These are phyloP conservation scores for Gymnodraco acuticeps DNA, from an alignment of 2,797 vertebrate species.

Conservation along the genomic window DNA sequence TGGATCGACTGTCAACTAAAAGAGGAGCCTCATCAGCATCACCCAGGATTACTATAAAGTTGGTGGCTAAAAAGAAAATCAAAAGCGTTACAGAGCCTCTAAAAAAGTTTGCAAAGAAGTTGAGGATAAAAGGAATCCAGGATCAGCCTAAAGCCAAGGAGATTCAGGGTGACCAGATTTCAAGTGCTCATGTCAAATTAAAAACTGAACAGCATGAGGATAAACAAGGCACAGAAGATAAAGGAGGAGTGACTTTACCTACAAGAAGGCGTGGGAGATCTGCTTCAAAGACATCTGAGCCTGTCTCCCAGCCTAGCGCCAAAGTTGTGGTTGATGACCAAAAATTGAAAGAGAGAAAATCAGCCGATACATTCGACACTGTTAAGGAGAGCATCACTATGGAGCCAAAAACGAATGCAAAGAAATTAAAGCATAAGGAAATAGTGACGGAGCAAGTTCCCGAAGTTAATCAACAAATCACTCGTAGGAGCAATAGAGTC, in stretches of 20 bases:
- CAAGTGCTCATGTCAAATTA: slow-evolving; percentile 88
- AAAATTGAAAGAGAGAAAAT: slow-evolving; percentile 73
- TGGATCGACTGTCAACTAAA: slow-evolving; percentile 74
- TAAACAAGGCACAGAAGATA: slow-evolving; percentile 61
- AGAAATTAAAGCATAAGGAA: slow-evolving; percentile 69
- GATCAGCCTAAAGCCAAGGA: slow-evolving; percentile 86
- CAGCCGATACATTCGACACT: slow-evolving; percentile 53
- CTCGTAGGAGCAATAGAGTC: slow-evolving; percentile 77
- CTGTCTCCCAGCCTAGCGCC: slow-evolving; percentile 58
- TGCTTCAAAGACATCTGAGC: slow-evolving; percentile 73
- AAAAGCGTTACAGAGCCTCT: slow-evolving; percentile 74
- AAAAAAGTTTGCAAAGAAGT: slow-evolving; percentile 79
- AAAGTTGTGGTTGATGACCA: slow-evolving; percentile 78
- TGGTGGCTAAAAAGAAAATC: slow-evolving; percentile 86
- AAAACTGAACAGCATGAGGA: slow-evolving; percentile 80
- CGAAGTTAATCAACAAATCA: slow-evolving; percentile 68
- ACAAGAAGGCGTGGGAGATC: slow-evolving; percentile 83
- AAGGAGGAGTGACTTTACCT: slow-evolving; percentile 61
- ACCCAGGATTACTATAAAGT: slow-evolving; percentile 87
- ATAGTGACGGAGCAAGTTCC: slow-evolving; percentile 51
- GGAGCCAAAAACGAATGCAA: slow-evolving; percentile 71
- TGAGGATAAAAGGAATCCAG: slow-evolving; percentile 86
- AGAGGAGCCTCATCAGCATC: slow-evolving; percentile 65
- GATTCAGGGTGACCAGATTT: slow-evolving; percentile 85
- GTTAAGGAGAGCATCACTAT: slow-evolving; percentile 50